Conservation (phyloP, 2,113 vertebrate species). For the Illadopsis cleaveri region DNA sequence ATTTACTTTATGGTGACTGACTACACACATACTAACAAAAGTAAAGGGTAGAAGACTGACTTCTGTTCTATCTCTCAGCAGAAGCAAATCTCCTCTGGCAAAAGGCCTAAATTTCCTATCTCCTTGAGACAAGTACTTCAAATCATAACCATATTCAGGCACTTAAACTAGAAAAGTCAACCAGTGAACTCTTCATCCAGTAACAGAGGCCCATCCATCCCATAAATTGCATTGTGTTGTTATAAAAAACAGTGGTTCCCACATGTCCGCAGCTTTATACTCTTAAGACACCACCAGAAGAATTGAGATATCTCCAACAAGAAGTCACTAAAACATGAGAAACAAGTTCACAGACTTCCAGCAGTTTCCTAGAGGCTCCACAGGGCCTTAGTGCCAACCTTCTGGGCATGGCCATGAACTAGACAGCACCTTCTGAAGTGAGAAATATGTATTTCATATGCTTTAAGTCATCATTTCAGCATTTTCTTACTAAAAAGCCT, state of each 20-base stretch:
- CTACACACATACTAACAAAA: not conserved
- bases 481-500: not conserved
- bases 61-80: not conserved
- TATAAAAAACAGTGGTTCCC: not conserved
- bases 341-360: not conserved
- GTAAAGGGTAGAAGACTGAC: not conserved
- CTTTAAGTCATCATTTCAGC: not conserved
- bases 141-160: not conserved
- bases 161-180: not conserved
- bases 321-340: not conserved
- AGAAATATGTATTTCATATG: not conserved
- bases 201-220: not conserved
- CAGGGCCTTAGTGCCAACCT: not conserved
- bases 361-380: not conserved
- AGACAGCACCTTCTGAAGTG: not conserved
- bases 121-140: not conserved
- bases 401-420: not conserved
- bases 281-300: not conserved
- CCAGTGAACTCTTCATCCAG: not conserved
- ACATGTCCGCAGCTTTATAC: not conserved
- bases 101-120: not conserved
- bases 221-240: not conserved
- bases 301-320: not conserved
- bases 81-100: not conserved
- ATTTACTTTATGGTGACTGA: not conserved